phyloP scores from a whole-genome alignment of 2,888 invertebrate genomes.

The Psococerastis gibbosa region DNA sequence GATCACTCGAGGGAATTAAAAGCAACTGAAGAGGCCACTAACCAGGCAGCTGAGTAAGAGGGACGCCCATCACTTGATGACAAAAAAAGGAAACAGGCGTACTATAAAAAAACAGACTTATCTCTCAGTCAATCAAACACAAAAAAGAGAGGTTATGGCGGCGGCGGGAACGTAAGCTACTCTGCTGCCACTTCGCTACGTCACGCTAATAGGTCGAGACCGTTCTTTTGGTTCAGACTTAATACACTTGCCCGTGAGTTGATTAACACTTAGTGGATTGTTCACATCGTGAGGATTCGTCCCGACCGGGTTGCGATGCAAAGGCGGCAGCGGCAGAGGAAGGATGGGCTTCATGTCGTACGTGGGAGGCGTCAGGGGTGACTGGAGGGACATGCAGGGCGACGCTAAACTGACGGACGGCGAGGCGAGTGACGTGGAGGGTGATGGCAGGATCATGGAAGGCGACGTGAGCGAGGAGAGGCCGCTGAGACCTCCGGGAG shows the following conservation, averaged over 20 bases:
- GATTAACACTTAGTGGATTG: conserved; percentile 80
- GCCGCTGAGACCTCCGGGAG: conserved; percentile 43
- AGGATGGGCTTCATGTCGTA: conserved; percentile 25
- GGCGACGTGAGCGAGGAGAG: conserved; percentile 51
- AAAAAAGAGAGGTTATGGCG: no score
- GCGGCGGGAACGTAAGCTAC: neutral
- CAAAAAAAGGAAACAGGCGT: no score
- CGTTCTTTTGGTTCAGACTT: conserved; percentile 22
- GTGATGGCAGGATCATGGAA: conserved; percentile 55
- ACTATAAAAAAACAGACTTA: no score
- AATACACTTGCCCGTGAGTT: conserved; percentile 55
- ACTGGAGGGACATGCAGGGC: conserved; percentile 32
- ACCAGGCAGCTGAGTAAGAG: no score
- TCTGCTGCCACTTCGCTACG: conserved; percentile 1
- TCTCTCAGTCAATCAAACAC: no score
- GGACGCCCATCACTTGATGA: no score
- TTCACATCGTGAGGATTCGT: conserved; percentile 83
- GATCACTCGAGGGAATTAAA: no score
- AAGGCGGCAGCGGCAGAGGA: conserved; percentile 25
- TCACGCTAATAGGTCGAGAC: conserved; percentile 7
- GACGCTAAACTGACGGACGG: conserved; percentile 39
- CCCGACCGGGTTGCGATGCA: conserved; percentile 61
- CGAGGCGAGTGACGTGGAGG: conserved; percentile 50
- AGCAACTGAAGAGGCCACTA: no score
- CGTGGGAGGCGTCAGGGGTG: conserved; percentile 28